Conservation (phyloP, 1,140 invertebrate genomes). For the Macrocentrus cingulum region DNA sequence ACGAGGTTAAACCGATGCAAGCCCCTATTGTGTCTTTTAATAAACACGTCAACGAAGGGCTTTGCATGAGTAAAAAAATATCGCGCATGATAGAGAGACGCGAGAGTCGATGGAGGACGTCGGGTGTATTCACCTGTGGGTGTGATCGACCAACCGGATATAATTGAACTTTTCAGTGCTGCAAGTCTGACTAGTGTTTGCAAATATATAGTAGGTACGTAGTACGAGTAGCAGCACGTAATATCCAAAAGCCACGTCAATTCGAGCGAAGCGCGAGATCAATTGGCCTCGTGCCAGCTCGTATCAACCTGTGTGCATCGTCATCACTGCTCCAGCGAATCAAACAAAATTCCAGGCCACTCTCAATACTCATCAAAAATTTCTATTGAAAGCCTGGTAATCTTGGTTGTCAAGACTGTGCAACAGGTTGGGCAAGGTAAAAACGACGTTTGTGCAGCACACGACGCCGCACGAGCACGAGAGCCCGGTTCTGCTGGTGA, state of each 20-base stretch:
- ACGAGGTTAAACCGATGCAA: conserved; percentile 31
- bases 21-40: conserved; percentile 32
- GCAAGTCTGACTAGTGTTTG: conserved; percentile 4
- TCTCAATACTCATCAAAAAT: too few species aligned
- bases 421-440: conserved; percentile 11
- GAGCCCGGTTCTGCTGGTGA: conserved; percentile 25
- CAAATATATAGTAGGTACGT: conserved; percentile 5
- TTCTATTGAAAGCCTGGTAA: too few species aligned
- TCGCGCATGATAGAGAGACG: background rate
- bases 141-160: conserved; percentile 33
- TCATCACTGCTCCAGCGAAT: too few species aligned
- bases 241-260: too few species aligned
- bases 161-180: conserved; percentile 32
- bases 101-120: conserved; percentile 7
- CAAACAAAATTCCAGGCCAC: too few species aligned
- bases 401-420: background rate
- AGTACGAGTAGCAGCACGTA: too few species aligned
- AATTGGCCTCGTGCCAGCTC: background rate
- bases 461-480: background rate
- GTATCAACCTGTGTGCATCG: background rate
- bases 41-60: conserved; percentile 24
- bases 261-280: background rate
- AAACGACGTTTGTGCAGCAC: background rate
- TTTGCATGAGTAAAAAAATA: conserved; percentile 5
- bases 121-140: conserved; percentile 33